Evolutionary conservation across 2,888 invertebrate species (phyloP).

Genomic region (Ophion obscuratus): DNA sequence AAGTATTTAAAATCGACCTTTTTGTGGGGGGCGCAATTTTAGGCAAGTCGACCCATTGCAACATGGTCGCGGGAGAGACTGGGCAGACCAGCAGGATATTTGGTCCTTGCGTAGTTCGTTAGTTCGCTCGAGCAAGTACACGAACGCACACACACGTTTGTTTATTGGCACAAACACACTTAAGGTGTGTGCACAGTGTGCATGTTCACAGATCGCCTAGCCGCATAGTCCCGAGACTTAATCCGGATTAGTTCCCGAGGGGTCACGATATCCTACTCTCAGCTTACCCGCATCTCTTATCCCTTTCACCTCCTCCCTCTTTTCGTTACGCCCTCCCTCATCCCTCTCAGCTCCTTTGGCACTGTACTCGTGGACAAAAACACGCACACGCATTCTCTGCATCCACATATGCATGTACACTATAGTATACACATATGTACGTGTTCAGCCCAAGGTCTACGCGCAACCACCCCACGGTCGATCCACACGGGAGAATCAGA

Average conservation of each 20-base stretch:
- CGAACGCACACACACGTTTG: slow-evolving; percentile 33
- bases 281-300: slow-evolving; percentile 73
- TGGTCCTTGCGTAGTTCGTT: slow-evolving; percentile 29
- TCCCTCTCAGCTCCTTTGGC: slow-evolving; percentile 27
- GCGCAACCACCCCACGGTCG: too few relatives aligned
- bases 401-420: background rate
- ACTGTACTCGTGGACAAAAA: slow-evolving; percentile 63
- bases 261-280: slow-evolving; percentile 82
- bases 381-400: slow-evolving; percentile 1
- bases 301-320: slow-evolving; percentile 57
- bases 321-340: slow-evolving; percentile 46
- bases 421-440: background rate
- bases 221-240: slow-evolving; percentile 80
- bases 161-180: slow-evolving; percentile 40
- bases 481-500: too few relatives aligned
- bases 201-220: slow-evolving; percentile 80
- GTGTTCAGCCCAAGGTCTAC: too few relatives aligned
- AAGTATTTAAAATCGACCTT: background rate
- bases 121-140: slow-evolving; percentile 19
- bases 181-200: slow-evolving; percentile 58
- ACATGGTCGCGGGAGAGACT: slow-evolving; percentile 21
- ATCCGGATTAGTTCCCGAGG: slow-evolving; percentile 83
- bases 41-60: slow-evolving; percentile 4
- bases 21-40: slow-evolving; percentile 14
- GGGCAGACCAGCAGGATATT: slow-evolving; percentile 46